These are phyloP conservation scores for Brachionus asplanchnoidis DNA, from an alignment of 1,140 invertebrate species.

Conservation along the genomic window DNA sequence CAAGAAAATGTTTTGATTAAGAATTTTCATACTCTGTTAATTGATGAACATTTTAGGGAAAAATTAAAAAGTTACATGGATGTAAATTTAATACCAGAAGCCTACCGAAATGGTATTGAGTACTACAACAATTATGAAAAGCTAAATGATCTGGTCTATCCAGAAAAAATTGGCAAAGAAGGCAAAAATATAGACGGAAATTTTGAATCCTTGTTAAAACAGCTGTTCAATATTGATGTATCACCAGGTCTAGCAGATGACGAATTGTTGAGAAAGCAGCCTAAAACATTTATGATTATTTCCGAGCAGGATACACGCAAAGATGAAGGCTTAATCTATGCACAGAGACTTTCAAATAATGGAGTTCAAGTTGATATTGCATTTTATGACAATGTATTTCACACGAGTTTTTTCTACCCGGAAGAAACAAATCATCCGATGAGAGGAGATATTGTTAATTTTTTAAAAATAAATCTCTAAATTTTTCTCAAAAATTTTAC, in stretches of 20 bases:
- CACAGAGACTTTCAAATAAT: constrained; percentile 1
- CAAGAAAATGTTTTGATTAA: constrained; percentile 1
- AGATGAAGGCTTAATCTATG: constrained; percentile 40
- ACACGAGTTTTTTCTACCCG: not conserved
- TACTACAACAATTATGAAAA: constrained; percentile 15
- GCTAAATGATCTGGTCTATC: not conserved
- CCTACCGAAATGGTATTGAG: not conserved
- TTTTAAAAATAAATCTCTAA: constrained; percentile 7
- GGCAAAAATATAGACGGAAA: not conserved
- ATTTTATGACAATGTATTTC: constrained; percentile 27
- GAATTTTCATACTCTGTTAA: constrained; percentile 9
- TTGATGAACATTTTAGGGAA: not conserved
- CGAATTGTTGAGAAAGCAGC: constrained; percentile 7
- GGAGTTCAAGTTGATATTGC: constrained; percentile 24
- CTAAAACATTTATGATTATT: constrained; percentile 27
- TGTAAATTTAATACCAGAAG: constrained; percentile 17
- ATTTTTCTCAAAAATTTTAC: not conserved
- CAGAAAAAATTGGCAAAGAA: not conserved
- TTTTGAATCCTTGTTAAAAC: not conserved
- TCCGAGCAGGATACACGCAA: not conserved
- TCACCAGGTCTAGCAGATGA: not conserved
- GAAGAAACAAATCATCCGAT: not conserved
- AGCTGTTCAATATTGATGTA: constrained; percentile 12
- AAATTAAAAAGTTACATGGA: not conserved
- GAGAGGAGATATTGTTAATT: not conserved